Percentiles rank a stretch among this genome's conserved stretches.
phyloP scores from a whole-genome alignment of 1,140 invertebrate genomes.

The Halictus rubicundus region DNA sequence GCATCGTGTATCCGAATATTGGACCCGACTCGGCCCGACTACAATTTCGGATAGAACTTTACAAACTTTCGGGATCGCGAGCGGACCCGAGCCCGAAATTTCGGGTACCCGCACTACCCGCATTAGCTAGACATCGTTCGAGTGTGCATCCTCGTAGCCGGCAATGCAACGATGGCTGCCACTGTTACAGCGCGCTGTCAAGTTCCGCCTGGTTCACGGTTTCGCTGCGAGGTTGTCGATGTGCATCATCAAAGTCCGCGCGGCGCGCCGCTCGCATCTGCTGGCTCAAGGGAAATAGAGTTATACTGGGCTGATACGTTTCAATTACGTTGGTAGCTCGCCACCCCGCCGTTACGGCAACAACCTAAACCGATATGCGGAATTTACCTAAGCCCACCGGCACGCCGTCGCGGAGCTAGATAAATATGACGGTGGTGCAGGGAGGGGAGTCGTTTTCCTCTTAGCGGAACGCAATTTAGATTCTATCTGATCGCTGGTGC shows the following conservation, averaged over 20 bases:
- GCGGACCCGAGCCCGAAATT: too few species aligned
- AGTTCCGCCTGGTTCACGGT: too few species aligned
- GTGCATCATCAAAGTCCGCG: not conserved
- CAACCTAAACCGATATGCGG: conserved; percentile 50
- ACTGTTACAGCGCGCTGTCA: not conserved
- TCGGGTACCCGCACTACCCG: too few species aligned
- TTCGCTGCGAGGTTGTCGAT: not conserved
- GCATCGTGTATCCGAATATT: too few species aligned
- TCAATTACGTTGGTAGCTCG: conserved; percentile 50
- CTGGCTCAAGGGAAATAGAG: conserved; percentile 30
- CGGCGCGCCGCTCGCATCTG: too few species aligned
- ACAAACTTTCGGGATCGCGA: too few species aligned
- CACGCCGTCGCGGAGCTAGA: conserved; percentile 49
- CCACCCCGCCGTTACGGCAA: conserved; percentile 7
- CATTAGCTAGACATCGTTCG: too few species aligned
- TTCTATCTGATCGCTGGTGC: conserved; percentile 47
- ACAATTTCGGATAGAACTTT: too few species aligned
- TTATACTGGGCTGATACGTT: conserved; percentile 26
- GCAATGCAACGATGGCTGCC: too few species aligned
- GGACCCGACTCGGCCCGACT: too few species aligned
- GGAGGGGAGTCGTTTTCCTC: conserved; percentile 28
- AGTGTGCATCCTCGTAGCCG: too few species aligned
- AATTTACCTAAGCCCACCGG: conserved; percentile 55
- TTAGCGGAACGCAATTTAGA: conserved; percentile 58
- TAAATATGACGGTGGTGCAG: conserved; percentile 52